A percentile compares a stretch with the other conserved stretches of the same genome.
Conservation (phyloP, 2,113 vertebrate genomes). For the Tychaedon coryphoeus region DNA sequence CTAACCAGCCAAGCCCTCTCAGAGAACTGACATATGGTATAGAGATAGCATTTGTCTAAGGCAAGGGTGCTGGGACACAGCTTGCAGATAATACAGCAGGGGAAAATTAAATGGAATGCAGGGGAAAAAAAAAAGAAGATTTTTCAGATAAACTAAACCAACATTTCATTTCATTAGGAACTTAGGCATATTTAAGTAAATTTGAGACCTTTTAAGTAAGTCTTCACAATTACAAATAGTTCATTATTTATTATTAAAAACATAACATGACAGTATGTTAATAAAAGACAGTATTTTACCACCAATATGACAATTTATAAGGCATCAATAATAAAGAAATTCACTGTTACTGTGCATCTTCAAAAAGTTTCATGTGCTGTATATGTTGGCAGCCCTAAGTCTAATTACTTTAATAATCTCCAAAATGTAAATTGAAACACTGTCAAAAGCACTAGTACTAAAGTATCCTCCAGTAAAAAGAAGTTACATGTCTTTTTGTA, state of each 20-base stretch:
- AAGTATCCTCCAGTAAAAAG: background rate
- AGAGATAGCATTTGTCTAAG: background rate
- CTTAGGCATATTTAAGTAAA: background rate
- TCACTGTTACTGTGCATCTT: background rate
- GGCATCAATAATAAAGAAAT: background rate
- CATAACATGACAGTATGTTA: background rate
- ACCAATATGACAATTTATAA: background rate
- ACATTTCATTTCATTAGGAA: background rate
- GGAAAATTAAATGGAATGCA: background rate
- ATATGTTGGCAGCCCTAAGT: background rate
- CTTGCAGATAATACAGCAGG: background rate
- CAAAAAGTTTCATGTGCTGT: background rate
- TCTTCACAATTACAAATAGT: background rate
- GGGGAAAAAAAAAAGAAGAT: background rate
- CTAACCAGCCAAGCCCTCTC: background rate
- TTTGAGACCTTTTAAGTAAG: background rate
- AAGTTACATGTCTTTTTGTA: background rate
- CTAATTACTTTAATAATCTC: background rate
- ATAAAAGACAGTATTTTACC: background rate
- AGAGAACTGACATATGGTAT: background rate
- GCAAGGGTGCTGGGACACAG: background rate
- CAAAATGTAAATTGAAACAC: background rate
- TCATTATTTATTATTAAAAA: background rate
- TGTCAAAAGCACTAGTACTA: background rate
- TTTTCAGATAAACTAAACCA: background rate